phyloP scores from a whole-genome alignment of 2,888 invertebrate genomes.

The Drosophila incognita region DNA sequence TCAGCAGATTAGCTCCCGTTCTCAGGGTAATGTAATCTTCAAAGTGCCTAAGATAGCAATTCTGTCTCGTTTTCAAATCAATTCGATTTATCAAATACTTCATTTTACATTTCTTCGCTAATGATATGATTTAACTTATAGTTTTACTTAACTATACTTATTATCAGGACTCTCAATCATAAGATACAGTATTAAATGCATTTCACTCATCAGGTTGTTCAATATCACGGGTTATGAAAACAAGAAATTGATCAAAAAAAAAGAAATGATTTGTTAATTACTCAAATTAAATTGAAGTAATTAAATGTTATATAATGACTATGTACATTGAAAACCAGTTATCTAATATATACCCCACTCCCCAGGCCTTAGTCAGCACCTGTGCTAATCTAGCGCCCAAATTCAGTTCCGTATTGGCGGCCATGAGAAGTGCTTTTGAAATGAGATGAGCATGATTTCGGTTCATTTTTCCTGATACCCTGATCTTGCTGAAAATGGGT shows the following conservation, averaged over 20 bases:
- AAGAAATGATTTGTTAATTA: too few relatives aligned
- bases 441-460: conserved; percentile 72
- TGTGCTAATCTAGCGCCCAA: neutral
- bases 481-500: neutral
- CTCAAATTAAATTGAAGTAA: neutral
- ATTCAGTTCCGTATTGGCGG: conserved; percentile 23
- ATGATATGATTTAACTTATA: neutral
- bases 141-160: neutral
- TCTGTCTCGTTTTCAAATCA: neutral
- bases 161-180: neutral
- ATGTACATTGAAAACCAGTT: neutral
- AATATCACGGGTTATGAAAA: neutral
- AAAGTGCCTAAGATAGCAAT: neutral
- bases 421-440: conserved; percentile 68
- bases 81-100: neutral
- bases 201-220: neutral
- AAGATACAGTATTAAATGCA: neutral
- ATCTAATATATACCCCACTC: neutral
- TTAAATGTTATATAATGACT: conserved; percentile 1
- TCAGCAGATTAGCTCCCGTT: neutral
- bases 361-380: conserved; percentile 15
- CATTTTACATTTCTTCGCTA: neutral
- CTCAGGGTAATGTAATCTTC: too few relatives aligned
- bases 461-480: conserved; percentile 32
- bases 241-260: neutral